phyloP scores from a whole-genome alignment of 2,797 vertebrate genomes.

The Gephyroberyx darwinii region DNA sequence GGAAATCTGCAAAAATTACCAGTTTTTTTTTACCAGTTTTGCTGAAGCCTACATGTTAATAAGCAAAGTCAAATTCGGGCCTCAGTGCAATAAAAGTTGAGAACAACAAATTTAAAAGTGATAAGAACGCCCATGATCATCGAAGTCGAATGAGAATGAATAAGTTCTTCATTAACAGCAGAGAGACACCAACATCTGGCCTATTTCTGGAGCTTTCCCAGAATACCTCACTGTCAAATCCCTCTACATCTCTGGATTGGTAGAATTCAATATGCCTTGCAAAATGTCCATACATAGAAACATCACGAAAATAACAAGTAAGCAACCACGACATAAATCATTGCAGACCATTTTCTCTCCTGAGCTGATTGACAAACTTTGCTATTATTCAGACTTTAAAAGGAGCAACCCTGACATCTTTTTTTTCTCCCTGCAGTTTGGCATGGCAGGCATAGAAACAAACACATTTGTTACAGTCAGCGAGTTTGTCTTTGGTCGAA shows the following conservation, averaged over 20 bases:
- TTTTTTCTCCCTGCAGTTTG: background rate
- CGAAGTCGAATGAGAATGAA: background rate
- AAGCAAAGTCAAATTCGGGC: too few species aligned
- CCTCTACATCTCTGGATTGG: background rate
- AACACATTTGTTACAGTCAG: slow-evolving; percentile 35
- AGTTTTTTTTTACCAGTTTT: too few species aligned
- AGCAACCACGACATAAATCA: background rate
- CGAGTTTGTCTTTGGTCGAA: slow-evolving; percentile 24
- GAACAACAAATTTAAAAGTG: too few species aligned
- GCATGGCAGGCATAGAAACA: slow-evolving; percentile 10
- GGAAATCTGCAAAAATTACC: too few species aligned
- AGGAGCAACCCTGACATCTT: background rate
- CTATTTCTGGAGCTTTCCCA: background rate
- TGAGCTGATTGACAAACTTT: slow-evolving; percentile 5
- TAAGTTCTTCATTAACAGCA: background rate
- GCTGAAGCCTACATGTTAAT: too few species aligned
- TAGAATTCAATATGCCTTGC: background rate
- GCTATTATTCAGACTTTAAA: slow-evolving; percentile 15
- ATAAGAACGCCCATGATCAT: background rate
- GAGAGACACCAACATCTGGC: slow-evolving; percentile 5
- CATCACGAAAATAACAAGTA: slow-evolving; percentile 3
- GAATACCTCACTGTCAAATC: too few species aligned
- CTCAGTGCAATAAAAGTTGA: too few species aligned
- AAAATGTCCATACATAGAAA: slow-evolving; percentile 1
- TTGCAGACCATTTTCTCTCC: slow-evolving; percentile 8